phyloP scores from a whole-genome alignment of 2,888 invertebrate genomes.

The Tachystola acroxantha region DNA sequence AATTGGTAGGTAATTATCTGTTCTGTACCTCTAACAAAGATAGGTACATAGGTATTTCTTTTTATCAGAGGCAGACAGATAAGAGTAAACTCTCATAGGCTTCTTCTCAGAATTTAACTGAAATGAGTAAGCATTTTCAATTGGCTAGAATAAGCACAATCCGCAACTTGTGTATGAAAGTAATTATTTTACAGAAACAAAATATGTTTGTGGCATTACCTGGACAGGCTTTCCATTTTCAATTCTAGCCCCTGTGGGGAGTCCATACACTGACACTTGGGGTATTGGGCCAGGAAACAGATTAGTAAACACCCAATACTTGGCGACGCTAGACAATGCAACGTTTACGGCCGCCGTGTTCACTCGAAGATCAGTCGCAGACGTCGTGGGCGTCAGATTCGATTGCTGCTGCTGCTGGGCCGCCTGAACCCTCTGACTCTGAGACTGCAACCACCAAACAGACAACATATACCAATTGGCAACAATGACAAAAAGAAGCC shows the following conservation, averaged over 20 bases:
- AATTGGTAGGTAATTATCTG: no score
- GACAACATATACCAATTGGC: constrained; percentile 32
- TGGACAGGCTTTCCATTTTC: constrained; percentile 81
- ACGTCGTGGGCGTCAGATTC: constrained; percentile 70
- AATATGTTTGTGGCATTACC: no score
- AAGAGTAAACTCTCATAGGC: no score
- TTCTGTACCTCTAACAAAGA: no score
- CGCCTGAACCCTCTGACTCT: constrained; percentile 56
- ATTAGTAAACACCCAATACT: constrained; percentile 91
- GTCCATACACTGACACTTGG: constrained; percentile 84
- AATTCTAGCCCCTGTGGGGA: constrained; percentile 79
- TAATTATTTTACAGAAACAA: no score
- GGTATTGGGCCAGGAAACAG: constrained; percentile 87
- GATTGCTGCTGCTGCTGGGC: constrained; percentile 35
- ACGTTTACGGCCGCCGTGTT: constrained; percentile 83
- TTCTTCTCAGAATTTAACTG: no score
- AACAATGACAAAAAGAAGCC: constrained; percentile 31
- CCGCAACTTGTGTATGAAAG: no score
- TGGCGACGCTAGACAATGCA: constrained; percentile 86
- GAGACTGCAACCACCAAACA: constrained; percentile 48
- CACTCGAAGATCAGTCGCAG: constrained; percentile 80
- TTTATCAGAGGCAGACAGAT: no score
- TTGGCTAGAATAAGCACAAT: no score
- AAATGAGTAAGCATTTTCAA: no score
- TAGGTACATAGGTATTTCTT: no score